phyloP scores from a whole-genome alignment of 2,797 vertebrate species.

The Tenualosa thibaudeaui region DNA sequence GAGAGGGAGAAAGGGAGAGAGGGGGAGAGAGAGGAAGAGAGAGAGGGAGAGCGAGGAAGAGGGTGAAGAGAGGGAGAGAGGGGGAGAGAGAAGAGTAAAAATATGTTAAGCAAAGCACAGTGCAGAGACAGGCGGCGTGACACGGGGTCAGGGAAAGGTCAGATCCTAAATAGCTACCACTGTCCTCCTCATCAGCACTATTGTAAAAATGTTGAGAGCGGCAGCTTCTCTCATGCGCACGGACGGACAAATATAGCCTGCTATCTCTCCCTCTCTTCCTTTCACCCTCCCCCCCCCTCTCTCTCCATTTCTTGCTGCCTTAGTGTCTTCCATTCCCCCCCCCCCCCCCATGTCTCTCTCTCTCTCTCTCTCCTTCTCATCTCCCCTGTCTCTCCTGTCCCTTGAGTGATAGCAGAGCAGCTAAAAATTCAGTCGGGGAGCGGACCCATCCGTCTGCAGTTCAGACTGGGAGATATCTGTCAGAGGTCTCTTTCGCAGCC shows the following conservation, averaged over 20 bases:
- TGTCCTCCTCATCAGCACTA: conserved; percentile 46
- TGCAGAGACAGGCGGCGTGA: conserved; percentile 19
- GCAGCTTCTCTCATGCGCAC: conserved; percentile 43
- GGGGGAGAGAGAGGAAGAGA: background rate
- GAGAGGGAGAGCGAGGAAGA: background rate
- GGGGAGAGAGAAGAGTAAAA: conserved; percentile 25
- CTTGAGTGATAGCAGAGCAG: background rate
- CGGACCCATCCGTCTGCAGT: background rate
- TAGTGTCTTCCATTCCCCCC: background rate
- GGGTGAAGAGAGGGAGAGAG: background rate
- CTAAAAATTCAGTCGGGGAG: conserved; percentile 9
- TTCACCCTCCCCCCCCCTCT: background rate
- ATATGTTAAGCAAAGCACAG: conserved; percentile 33
- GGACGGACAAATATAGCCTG: conserved; percentile 39
- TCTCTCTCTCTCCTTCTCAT: background rate
- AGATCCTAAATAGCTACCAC: conserved; percentile 29
- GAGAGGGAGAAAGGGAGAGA: background rate
- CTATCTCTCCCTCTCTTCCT: conserved; percentile 20
- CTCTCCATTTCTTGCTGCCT: background rate
- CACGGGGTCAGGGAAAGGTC: conserved; percentile 43
- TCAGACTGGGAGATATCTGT: conserved; percentile 6
- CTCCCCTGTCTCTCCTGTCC: background rate
- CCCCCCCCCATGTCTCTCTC: background rate
- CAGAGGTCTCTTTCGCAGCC: background rate
- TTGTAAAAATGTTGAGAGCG: conserved; percentile 46